Percentiles rank a stretch among this genome's conserved stretches.
phyloP scores from a whole-genome alignment of 1,140 invertebrate genomes.

The Zaprionus kolodkinae region DNA sequence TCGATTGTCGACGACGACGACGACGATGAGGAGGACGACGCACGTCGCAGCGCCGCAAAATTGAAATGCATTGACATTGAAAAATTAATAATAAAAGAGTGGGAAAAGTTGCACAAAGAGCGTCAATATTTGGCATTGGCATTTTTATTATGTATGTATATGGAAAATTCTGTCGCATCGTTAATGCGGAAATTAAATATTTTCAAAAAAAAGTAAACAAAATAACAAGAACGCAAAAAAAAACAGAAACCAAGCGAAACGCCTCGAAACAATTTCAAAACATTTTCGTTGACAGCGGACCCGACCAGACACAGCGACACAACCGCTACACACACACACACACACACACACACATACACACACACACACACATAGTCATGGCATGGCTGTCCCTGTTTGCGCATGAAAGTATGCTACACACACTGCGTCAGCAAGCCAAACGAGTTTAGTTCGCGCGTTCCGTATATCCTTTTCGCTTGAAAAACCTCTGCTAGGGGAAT shows the following conservation, averaged over 20 bases:
- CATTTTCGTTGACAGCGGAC: constrained; percentile 74
- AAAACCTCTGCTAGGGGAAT: too few relatives aligned
- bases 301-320: constrained; percentile 27
- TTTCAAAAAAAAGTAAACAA: constrained; percentile 56
- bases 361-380: constrained; percentile 1
- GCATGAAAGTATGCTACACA: constrained; percentile 65
- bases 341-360: constrained; percentile 27
- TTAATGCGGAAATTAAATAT: constrained; percentile 81
- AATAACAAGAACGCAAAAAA: constrained; percentile 10
- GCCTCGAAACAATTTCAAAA: constrained; percentile 75
- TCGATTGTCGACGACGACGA: constrained; percentile 61
- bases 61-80: constrained; percentile 80
- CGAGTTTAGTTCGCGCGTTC: constrained; percentile 28
- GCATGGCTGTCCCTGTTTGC: constrained; percentile 60
- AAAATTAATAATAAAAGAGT: constrained; percentile 66
- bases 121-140: constrained; percentile 51
- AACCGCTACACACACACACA: constrained; percentile 27
- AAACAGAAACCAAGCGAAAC: constrained; percentile 15
- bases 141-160: constrained; percentile 41
- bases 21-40: constrained; percentile 6
- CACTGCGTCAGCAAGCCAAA: constrained; percentile 34
- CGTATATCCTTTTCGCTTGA: constrained; percentile 2
- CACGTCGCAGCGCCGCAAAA: constrained; percentile 58
- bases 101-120: constrained; percentile 44
- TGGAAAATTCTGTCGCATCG: constrained; percentile 55